Evolutionary conservation across 2,888 invertebrate species (phyloP), one percentile per base, ranked within the genome.

Genomic region (Erynnis tages): DNA sequence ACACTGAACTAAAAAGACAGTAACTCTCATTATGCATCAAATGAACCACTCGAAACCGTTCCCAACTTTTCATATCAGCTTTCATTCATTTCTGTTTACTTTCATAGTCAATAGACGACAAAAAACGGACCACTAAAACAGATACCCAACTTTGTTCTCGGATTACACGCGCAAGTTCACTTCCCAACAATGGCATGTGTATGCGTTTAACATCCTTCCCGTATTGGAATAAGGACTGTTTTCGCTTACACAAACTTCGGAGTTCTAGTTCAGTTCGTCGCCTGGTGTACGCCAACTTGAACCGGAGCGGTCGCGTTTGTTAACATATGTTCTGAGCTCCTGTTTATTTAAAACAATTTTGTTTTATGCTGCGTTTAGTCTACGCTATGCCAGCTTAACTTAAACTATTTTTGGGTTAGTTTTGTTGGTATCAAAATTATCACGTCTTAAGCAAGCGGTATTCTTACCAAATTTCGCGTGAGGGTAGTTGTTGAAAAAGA

Each of bases 271-370:
- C 19, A 11, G 14, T 7, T 21, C 13, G 17, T 47, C 29, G 47
- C 47, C 16, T 38, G 5, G 14, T 11, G 30, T 48, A 47, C 47
- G 38, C 21, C 19, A 38, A 48, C 29, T 38, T 48, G 35, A 48
- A 48, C 21, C n/a, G 11, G 13, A 35, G 27, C 34, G 27, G 34
- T 43, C 50, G 17, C 34, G 46, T 29, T 47, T 47, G 46, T 41
- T 34, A 50, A 50, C 43, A 50, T 41, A 34, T 43, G 41, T 43
- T 50, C 17, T 4, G 47, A 29, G 34, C 35, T 43, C 4, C 35
- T 43, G 43, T 50, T 50, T 50, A 35, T 43, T 50, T 49, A 43
- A 50, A 45, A 45, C 45, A 35, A 43, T 50, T 50, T 50, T 32
- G 17, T 34, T 35, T 35, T 43, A 32, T 35, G 27, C 29, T 35